Conservation (phyloP, 35 echinoderm and acorn worm species). For the Lytechinus pictus region DNA sequence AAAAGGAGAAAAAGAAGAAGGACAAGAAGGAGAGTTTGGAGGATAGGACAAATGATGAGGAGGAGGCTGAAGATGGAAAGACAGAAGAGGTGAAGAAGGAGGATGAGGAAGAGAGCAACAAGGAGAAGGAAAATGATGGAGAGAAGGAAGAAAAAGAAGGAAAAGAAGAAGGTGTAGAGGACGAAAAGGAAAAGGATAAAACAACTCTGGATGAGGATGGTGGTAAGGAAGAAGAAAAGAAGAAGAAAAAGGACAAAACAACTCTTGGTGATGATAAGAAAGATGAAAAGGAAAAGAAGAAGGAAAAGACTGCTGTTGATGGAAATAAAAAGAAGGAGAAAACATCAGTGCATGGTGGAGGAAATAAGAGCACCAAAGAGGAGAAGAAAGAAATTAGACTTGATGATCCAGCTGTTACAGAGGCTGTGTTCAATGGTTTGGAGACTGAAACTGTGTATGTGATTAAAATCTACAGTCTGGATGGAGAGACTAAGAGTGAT, state of each 20-base stretch:
- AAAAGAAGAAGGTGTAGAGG: background rate
- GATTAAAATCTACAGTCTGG: slow-evolving; percentile 68
- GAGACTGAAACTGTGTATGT: slow-evolving; percentile 62
- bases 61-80: background rate
- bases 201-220: background rate
- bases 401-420: slow-evolving; percentile 52
- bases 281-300: background rate
- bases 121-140: background rate
- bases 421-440: slow-evolving; percentile 58
- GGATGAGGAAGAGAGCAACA: background rate
- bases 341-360: slow-evolving; percentile 29
- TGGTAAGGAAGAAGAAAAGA: slow-evolving; percentile 16
- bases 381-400: slow-evolving; percentile 45
- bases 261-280: background rate
- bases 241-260: slow-evolving; percentile 34
- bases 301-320: slow-evolving; percentile 17
- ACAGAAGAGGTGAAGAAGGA: background rate
- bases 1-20: slow-evolving; percentile 5
- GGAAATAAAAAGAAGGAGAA: slow-evolving; percentile 24
- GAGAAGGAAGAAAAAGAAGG: slow-evolving; percentile 48
- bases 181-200: slow-evolving; percentile 25
- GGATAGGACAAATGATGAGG: background rate
- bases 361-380: slow-evolving; percentile 25
- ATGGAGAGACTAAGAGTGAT: slow-evolving; percentile 71
- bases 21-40: slow-evolving; percentile 23